Evolutionary conservation across 1,140 invertebrate species (phyloP).

Genomic region (Drosophila virilis): DNA sequence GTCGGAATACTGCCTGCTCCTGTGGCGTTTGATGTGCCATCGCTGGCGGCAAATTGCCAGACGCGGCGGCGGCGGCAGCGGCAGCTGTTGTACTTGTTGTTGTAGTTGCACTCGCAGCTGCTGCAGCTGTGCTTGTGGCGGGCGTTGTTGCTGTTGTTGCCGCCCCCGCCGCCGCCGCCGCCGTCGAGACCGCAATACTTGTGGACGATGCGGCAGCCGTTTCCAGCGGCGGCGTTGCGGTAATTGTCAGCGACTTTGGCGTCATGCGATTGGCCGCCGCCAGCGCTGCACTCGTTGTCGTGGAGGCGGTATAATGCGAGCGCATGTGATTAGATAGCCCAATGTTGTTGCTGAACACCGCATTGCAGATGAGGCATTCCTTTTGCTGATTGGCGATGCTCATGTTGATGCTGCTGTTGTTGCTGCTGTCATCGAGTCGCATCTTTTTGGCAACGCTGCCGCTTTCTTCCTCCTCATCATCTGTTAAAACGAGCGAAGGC

Average conservation of each 20-base stretch:
- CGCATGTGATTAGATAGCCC: slow-evolving; percentile 83
- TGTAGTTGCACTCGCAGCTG: background rate
- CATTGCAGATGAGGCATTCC: slow-evolving; percentile 80
- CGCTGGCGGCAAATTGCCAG: slow-evolving; percentile 46
- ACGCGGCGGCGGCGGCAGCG: background rate
- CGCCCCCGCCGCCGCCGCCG: background rate
- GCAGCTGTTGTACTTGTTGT: background rate
- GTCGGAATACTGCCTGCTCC: slow-evolving; percentile 70
- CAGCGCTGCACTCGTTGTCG: slow-evolving; percentile 57
- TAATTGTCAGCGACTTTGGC: slow-evolving; percentile 74
- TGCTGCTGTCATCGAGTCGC: slow-evolving; percentile 71
- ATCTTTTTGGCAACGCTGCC: slow-evolving; percentile 72
- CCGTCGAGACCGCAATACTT: background rate
- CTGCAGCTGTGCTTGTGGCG: background rate
- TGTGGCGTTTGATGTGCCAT: slow-evolving; percentile 64
- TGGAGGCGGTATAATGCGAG: slow-evolving; percentile 75
- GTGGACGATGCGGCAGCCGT: background rate
- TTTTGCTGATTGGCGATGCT: slow-evolving; percentile 65
- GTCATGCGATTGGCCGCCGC: slow-evolving; percentile 72
- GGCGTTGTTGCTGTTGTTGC: background rate
- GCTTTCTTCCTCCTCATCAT: slow-evolving; percentile 74
- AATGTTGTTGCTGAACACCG: slow-evolving; percentile 79
- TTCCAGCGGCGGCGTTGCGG: slow-evolving; percentile 54
- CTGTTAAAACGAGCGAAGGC: slow-evolving; percentile 11
- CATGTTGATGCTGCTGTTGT: slow-evolving; percentile 59